Evolutionary conservation across 2,113 vertebrate species (phyloP), one percentile per base, ranked within the genome.

Genomic region (Labrus mixtus): DNA sequence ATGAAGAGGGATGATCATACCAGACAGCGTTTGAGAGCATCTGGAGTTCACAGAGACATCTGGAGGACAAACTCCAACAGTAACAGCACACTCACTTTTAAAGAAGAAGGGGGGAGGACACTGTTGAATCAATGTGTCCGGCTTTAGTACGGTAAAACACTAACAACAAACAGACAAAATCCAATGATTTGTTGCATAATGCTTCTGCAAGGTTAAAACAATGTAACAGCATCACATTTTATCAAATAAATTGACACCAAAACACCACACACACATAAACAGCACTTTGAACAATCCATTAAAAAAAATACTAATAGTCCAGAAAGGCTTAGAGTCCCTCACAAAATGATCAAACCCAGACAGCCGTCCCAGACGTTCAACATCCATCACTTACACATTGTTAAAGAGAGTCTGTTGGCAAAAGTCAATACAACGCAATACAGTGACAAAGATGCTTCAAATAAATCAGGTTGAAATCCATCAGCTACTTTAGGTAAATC

Each of bases 21-120:
- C 95, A 96, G 95, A 95, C 95, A 93, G 95, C 95, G 94, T 96
- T 95, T 89, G 87, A 90, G 90, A 98, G 97, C 97, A 98, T 97
- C 95, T 96, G 96, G 97, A 99, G 97, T 98, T 98, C 96, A 98
- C 95, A 93, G 95, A 98, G 97, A 97, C 95, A 95, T 91, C 91
- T 95, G 95, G 96, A 98, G 97, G 97, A 98, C 96, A 95, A 96
- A 96, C 93, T 80, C 56, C 0, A 51, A 64, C 71, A 36, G 70
- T 33, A 58, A 57, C 69, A n/a, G 65, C 76, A 58, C 73, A 61
- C 69, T 68, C 68, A 68, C 68, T 74, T 84, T 50, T 62, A 61
- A 46, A 29, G 71, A 59, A 16, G 54, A 17, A 2, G 41, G 54
- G 20, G 13, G 71, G 76, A n/a, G n/a, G n/a, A n/a, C n/a, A n/a